These are phyloP conservation scores for human (Homo sapiens) DNA, from an alignment of 2,113 vertebrate genomes.

Conservation along the genomic window GRCh38 chr1:64196501-64197000, in stretches of 20 bases:
- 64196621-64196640: not conserved
- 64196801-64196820: not conserved
- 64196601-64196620: not conserved
- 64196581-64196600: not conserved
- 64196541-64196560: not conserved
- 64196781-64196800: not conserved
- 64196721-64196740: not conserved
- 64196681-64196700: not conserved
- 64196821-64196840: not conserved
- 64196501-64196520: not conserved
- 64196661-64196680: not conserved
- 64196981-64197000: not conserved
- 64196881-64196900: not conserved
- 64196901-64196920: not conserved
- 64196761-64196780: not conserved
- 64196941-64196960: not conserved
- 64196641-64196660: not conserved
- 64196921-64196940: not conserved
- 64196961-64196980: not conserved
- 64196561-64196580: not conserved
- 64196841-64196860: not conserved
- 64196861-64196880: not conserved
- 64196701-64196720: not conserved
- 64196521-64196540: not conserved
- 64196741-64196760: conserved; percentile 47